Evolutionary conservation across 2,113 vertebrate species (phyloP), one percentile per base, ranked within the genome.

Genomic region (Engraulis encrasicolus): DNA sequence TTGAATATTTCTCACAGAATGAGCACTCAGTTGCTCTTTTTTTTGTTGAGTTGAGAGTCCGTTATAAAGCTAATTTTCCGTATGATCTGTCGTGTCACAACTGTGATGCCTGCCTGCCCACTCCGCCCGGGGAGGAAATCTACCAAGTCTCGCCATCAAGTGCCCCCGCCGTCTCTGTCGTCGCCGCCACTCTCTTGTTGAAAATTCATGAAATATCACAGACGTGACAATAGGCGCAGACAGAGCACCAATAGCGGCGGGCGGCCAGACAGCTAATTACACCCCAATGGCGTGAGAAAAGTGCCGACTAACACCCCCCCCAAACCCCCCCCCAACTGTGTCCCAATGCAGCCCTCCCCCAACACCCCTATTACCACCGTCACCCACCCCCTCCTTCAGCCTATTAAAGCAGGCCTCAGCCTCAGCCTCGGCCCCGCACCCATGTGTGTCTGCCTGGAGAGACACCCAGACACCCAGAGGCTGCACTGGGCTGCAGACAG

Each of bases 401-500:
- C 34, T 34, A 74, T 74, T 74, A 74, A 74, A 74, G 34, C 23
- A 74, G 66, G 23, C 58, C 58, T 3, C 23, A 11, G 15, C 27
- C 61, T 71, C 27, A 23, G 27, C 79, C 54, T 48, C 3, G 52
- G n/a, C n/a, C n/a, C n/a, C n/a, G n/a, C n/a, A n/a, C n/a, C n/a
- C n/a, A n/a, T n/a, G n/a, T n/a, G n/a, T n/a, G n/a, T n/a, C n/a
- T n/a, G n/a, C n/a, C n/a, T n/a, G n/a, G n/a, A n/a, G n/a, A n/a
- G n/a, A n/a, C n/a, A n/a, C n/a, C 85, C 87, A 83, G 88, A 82
- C 90, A 87, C 88, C 86, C 66, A 79, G 83, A 14, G 66, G 85
- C 89, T 85, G 87, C n/a, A n/a, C n/a, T n/a, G n/a, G 86, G 89
- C 87, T 84, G 85, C 89, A 83, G 87, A 87, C 81, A 84, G 87